phyloP scores from a whole-genome alignment of 2,888 invertebrate genomes.

The Choreutis nemorana region DNA sequence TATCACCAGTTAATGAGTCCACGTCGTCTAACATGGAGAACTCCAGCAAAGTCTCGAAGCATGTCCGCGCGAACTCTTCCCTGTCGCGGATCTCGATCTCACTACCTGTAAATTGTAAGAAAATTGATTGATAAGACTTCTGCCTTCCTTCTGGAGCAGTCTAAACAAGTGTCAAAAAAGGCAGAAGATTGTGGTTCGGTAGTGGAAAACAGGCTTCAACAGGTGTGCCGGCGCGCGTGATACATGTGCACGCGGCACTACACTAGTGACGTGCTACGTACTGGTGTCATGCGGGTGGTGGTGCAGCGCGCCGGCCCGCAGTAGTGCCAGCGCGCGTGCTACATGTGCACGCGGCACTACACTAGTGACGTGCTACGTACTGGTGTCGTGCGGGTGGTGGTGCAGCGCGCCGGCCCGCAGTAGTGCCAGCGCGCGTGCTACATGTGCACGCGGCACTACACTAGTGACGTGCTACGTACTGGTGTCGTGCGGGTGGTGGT shows the following conservation, averaged over 20 bases:
- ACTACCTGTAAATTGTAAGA: conserved; percentile 57
- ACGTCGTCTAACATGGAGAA: conserved; percentile 87
- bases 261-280: conserved; percentile 62
- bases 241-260: conserved; percentile 54
- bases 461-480: no score
- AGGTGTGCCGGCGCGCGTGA: not conserved
- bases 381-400: no score
- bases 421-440: no score
- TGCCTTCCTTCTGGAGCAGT: no score
- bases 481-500: no score
- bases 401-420: no score
- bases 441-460: no score
- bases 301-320: conserved; percentile 70
- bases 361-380: no score
- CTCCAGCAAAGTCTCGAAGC: conserved; percentile 94
- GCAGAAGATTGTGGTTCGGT: not conserved
- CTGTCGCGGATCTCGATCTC: conserved; percentile 83
- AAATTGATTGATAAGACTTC: no score
- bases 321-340: conserved; percentile 58
- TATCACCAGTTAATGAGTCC: conserved; percentile 62
- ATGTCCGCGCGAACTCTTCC: conserved; percentile 95
- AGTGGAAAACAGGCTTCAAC: not conserved
- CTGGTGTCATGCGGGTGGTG: conserved; percentile 24
- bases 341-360: no score
- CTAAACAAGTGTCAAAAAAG: not conserved